Percentiles rank a stretch among this genome's conserved stretches.
phyloP scores from a whole-genome alignment of 2,888 invertebrate species.

The Cremastobaeus sp. region DNA sequence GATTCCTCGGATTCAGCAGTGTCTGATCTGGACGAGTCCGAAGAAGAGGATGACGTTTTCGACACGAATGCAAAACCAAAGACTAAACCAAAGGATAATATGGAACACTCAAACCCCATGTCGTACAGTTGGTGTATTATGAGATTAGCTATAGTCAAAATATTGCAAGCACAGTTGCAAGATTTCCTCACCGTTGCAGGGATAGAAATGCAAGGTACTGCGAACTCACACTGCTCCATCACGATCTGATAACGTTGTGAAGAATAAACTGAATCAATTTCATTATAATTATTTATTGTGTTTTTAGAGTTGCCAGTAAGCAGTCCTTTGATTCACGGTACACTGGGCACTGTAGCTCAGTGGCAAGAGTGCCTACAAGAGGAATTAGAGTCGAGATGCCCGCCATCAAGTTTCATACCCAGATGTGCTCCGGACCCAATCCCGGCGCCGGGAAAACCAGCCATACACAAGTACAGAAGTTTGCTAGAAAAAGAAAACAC shows the following conservation, averaged over 20 bases:
- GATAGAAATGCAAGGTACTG: conserved; percentile 90
- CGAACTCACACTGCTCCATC: not conserved
- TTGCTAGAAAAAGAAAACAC: conserved; percentile 95
- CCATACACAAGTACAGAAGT: conserved; percentile 95
- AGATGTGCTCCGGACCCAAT: conserved; percentile 91
- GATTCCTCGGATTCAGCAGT: conserved; percentile 91
- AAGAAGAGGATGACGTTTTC: conserved; percentile 90
- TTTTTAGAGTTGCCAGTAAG: conserved; percentile 92
- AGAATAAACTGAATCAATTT: not conserved
- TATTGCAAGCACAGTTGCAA: conserved; percentile 90
- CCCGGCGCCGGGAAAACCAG: conserved; percentile 82
- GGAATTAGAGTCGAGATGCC: conserved; percentile 86
- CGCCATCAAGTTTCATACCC: conserved; percentile 93
- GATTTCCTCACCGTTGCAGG: conserved; percentile 93
- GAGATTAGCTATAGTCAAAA: conserved; percentile 91
- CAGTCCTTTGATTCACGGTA: conserved; percentile 94
- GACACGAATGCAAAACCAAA: conserved; percentile 80
- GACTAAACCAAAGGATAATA: conserved; percentile 82
- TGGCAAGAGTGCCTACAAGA: conserved; percentile 92
- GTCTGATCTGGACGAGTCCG: conserved; percentile 86
- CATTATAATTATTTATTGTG: not conserved
- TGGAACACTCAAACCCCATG: conserved; percentile 94
- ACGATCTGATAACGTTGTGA: not conserved
- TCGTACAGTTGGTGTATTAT: conserved; percentile 98
- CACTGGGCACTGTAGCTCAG: conserved; percentile 89